These are phyloP conservation scores for Nezara viridula DNA, from an alignment of 2,888 invertebrate genomes.

Conservation along the genomic window DNA sequence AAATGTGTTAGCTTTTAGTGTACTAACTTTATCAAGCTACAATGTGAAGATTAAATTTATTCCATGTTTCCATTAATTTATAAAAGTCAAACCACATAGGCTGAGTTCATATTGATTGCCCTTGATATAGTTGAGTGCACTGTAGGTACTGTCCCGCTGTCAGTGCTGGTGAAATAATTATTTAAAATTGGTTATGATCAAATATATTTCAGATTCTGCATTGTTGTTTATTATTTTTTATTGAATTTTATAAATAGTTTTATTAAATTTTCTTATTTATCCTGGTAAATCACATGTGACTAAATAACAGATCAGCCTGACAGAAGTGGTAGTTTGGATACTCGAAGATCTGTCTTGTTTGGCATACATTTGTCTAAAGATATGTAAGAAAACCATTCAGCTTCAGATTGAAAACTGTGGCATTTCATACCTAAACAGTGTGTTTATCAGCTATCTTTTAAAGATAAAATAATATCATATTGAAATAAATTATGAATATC, in stretches of 20 bases:
- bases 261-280: neutral
- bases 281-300: neutral
- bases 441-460: neutral
- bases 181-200: neutral
- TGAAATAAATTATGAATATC: neutral
- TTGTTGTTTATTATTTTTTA: neutral
- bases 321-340: neutral
- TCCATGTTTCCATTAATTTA: neutral
- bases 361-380: neutral
- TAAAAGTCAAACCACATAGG: neutral
- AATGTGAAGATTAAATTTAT: neutral
- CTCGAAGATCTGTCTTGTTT: neutral
- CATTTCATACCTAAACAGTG: neutral
- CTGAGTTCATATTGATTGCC: neutral
- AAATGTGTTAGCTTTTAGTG: neutral
- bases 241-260: neutral
- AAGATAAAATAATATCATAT: neutral
- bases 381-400: neutral
- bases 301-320: neutral
- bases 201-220: neutral
- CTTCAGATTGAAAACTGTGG: neutral
- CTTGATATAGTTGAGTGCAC: too few relatives aligned
- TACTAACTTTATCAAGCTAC: too few relatives aligned
- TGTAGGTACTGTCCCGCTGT: neutral
- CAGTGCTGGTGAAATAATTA: neutral